Conservation (phyloP, 2,797 vertebrate species). For the Holocentrus rufus region DNA sequence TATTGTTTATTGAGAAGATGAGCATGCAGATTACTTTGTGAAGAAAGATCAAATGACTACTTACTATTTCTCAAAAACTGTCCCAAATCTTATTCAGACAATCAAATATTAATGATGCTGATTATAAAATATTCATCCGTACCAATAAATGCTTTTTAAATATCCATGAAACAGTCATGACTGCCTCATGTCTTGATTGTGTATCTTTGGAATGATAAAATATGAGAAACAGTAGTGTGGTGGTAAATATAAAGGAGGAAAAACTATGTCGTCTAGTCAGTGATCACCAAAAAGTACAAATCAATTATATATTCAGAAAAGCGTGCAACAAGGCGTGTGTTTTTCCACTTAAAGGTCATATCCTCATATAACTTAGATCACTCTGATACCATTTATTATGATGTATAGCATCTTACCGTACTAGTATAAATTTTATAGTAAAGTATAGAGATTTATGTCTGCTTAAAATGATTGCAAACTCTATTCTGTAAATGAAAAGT, state of each 20-base stretch:
- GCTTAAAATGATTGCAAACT: too few relatives aligned
- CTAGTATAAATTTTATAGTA: too few relatives aligned
- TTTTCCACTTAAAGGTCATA: too few relatives aligned
- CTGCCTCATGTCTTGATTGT: constrained; percentile 29
- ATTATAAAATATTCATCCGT: constrained; percentile 57
- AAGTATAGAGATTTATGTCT: too few relatives aligned
- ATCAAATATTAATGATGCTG: constrained; percentile 63
- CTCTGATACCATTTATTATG: too few relatives aligned
- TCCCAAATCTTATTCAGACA: constrained; percentile 35
- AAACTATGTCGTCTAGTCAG: constrained; percentile 6
- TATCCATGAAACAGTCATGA: constrained; percentile 47
- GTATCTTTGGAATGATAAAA: constrained; percentile 40
- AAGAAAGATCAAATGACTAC: constrained; percentile 32
- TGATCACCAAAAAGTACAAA: constrained; percentile 8
- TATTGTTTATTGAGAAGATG: constrained; percentile 11
- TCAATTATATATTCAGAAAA: too few relatives aligned
- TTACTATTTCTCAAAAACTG: constrained; percentile 39
- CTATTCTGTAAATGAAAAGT: too few relatives aligned
- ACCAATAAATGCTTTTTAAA: constrained; percentile 55
- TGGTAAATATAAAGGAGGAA: constrained; percentile 27
- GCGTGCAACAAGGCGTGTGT: too few relatives aligned
- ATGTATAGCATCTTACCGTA: too few relatives aligned
- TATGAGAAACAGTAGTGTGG: not conserved
- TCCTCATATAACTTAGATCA: too few relatives aligned
- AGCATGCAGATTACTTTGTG: constrained; percentile 24